Evolutionary conservation across 2,888 invertebrate species (phyloP), one percentile per base, ranked within the genome.

Genomic region (Tachina lurida): DNA sequence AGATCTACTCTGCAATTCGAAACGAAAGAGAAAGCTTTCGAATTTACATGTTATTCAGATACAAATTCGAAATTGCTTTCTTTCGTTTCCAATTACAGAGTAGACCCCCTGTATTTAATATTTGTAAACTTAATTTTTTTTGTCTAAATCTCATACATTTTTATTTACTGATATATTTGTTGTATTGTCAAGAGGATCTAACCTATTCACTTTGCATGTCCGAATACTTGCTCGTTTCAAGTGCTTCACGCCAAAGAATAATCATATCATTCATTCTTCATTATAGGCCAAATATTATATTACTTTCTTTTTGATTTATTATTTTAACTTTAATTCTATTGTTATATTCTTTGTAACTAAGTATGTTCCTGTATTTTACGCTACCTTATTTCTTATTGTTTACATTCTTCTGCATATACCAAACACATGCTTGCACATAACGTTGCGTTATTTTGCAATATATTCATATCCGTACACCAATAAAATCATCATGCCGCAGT

Each of bases 401-500:
- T 63, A 54, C 41, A 43, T 63, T 54, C 41, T 58, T 58, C 56
- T 45, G 43, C 54, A 80, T 70, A 74, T 60, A 41, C 39, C 73
- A 75, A 74, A 45, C 70, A 70, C 76, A 78, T 83, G 83, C 79
- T 83, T 86, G 76, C 79, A 80, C 77, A 79, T 83, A 79, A 83
- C 71, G 47, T 47, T 83, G 67, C 79, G 78, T 71, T 47, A 62
- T 67, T 81, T 65, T 84, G 80, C 74, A 73, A 77, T 74, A 65
- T 22, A 65, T 74, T 76, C 60, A 71, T 67, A 75, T 83, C 62
- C 75, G 75, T 83, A 52, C 60, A 49, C 54, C 62, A 31, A 71
- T 54, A 47, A 65, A 47, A 45, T 54, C 52, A 56, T 41, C 31
- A 45, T 47, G 45, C 47, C 49, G 75, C 73, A 97, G 97, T 97